phyloP scores from a whole-genome alignment of 2,888 invertebrate species.

The Drosophila acutilabella region DNA sequence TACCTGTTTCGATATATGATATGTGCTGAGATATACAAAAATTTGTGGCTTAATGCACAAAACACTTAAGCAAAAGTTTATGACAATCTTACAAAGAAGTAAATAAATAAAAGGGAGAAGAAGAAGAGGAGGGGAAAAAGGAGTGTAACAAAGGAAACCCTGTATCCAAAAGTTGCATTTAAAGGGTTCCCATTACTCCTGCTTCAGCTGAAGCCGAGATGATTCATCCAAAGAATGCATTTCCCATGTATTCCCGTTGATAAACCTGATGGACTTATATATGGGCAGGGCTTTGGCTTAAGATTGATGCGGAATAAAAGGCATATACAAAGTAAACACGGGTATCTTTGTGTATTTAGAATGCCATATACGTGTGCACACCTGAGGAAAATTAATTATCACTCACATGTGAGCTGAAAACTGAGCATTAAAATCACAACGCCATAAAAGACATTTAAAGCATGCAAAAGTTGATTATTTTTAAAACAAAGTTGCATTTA shows the following conservation, averaged over 20 bases:
- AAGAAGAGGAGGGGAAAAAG: not conserved
- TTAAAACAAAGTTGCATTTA: too few relatives aligned
- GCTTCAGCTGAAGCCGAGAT: not conserved
- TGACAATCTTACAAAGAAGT: slow-evolving; percentile 42
- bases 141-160: slow-evolving; percentile 39
- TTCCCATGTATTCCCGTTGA: slow-evolving; percentile 47
- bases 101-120: not conserved
- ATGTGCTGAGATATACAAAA: slow-evolving; percentile 19
- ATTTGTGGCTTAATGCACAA: slow-evolving; percentile 46
- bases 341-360: slow-evolving; percentile 8
- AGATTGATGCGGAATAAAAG: slow-evolving; percentile 44
- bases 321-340: slow-evolving; percentile 23
- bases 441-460: not conserved
- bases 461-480: not conserved
- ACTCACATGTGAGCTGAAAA: not conserved
- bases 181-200: slow-evolving; percentile 38
- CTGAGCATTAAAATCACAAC: not conserved
- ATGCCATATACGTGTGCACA: slow-evolving; percentile 6
- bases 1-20: slow-evolving; percentile 50
- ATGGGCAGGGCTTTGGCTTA: slow-evolving; percentile 43
- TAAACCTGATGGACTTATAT: slow-evolving; percentile 44
- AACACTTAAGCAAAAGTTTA: slow-evolving; percentile 63
- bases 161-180: slow-evolving; percentile 21
- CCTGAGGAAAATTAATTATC: slow-evolving; percentile 10
- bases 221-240: slow-evolving; percentile 59